phyloP scores from a whole-genome alignment of 2,888 invertebrate species.

The Tiliacea citrago region DNA sequence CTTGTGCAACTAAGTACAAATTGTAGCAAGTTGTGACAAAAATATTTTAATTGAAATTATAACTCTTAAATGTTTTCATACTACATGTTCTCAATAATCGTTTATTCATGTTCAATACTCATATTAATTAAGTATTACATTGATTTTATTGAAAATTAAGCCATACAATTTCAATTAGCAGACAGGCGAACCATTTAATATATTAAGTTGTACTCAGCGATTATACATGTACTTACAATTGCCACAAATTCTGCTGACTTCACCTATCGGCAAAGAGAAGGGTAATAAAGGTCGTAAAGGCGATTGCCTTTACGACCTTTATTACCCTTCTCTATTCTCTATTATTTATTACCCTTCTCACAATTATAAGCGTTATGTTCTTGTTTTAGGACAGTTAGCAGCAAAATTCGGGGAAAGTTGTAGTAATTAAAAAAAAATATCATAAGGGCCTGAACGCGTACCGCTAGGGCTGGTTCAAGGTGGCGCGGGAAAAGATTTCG shows the following conservation, averaged over 20 bases:
- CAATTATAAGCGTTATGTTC: background rate
- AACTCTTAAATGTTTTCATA: background rate
- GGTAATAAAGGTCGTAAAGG: background rate
- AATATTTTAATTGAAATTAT: background rate
- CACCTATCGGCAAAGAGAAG: background rate
- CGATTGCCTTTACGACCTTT: too few species aligned
- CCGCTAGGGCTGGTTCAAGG: too few species aligned
- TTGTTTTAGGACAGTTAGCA: background rate
- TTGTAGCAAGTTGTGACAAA: background rate
- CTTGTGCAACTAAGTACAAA: background rate
- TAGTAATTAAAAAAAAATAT: background rate
- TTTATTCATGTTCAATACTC: background rate
- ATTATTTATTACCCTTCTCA: too few species aligned
- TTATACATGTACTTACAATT: background rate
- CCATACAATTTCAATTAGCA: background rate
- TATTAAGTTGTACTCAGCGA: background rate
- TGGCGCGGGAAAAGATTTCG: too few species aligned
- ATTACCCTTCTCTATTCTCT: too few species aligned
- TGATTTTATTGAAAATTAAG: background rate
- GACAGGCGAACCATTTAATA: background rate
- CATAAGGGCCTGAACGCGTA: background rate
- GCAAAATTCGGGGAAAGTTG: background rate
- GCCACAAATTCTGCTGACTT: background rate
- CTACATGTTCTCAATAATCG: background rate
- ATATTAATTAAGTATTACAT: background rate